Evolutionary conservation across 2,888 invertebrate species (phyloP), one percentile per base, ranked within the genome.

Genomic region (Caenorhabditis sp.): DNA sequence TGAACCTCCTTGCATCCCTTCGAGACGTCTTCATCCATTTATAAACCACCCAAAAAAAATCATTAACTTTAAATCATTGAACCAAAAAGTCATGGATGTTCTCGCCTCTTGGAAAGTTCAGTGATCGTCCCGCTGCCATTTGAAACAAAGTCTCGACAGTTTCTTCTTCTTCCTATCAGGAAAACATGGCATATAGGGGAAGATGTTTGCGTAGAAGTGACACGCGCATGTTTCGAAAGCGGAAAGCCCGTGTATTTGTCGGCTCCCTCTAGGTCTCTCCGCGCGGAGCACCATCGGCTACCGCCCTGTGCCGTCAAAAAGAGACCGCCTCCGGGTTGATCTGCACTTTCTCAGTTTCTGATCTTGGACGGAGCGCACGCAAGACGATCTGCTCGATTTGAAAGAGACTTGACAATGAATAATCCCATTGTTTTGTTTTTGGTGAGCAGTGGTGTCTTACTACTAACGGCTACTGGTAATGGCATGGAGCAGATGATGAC

Each of bases 401-500:
- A 68, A 68, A 51, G 66, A 66, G 35, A 49, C 54, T 41, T 28
- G 41, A 74, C 31, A 24, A 79, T 79, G 79, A 41, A 19, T 64
- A 31, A 64, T 35, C 61, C 24, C 35, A 61, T 79, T 51, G 31
- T 61, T 41, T 47, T 54, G 14, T 16, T 26, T 31, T 41, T 79
- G 22, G 35, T 59, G 51, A 31, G 26, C 44, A 24, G 41, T 31
- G 28, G 31, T 38, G 38, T 28, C 47, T 35, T 73, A 28, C 44
- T 72, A 31, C n/a, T 51, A 49, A 6, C 49, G 10, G 44, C 22
- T 16, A 35, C 58, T 58, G 75, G 69, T n/a, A 84, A 82, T n/a
- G 82, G 80, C 2, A 83, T 89, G 74, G 87, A 89, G 54, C 70
- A 88, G 47, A 44, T 87, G 69, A 85, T 85, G 69, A 56, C 68